Conservation (phyloP, 1,140 invertebrate genomes). For the Eciton burchellii region DNA sequence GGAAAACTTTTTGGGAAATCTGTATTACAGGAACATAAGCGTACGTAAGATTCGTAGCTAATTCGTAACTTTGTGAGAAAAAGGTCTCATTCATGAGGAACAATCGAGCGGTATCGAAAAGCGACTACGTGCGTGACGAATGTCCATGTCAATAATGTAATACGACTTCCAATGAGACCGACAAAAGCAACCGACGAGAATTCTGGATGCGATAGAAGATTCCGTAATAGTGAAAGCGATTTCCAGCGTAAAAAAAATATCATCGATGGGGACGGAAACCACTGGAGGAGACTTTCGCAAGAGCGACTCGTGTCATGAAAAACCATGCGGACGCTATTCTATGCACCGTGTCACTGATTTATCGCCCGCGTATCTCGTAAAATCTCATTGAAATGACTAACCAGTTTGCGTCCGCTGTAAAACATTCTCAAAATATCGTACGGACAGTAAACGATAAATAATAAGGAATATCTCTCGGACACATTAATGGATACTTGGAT, state of each 20-base stretch:
- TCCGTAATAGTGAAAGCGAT: slow-evolving; percentile 17
- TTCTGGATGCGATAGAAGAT: background rate
- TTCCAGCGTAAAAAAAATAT: background rate
- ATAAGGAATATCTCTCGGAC: no score
- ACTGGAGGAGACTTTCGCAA: slow-evolving; percentile 34
- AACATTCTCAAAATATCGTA: slow-evolving; percentile 6
- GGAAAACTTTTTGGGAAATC: no score
- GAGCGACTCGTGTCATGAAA: slow-evolving; percentile 32
- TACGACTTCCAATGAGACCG: background rate
- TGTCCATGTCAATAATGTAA: background rate
- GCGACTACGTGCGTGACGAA: background rate
- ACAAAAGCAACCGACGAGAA: background rate
- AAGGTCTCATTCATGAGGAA: background rate
- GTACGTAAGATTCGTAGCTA: no score
- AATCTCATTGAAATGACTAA: slow-evolving; percentile 9
- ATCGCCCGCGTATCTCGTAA: slow-evolving; percentile 25
- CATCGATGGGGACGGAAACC: background rate
- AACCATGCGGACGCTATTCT: background rate
- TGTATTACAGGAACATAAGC: no score
- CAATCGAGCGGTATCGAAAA: background rate
- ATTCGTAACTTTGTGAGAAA: background rate
- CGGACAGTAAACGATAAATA: background rate
- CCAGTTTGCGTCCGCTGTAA: background rate
- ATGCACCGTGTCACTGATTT: slow-evolving; percentile 35
- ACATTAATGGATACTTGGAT: no score